Conservation (phyloP, 2,888 invertebrate genomes). For the Salticus scenicus region DNA sequence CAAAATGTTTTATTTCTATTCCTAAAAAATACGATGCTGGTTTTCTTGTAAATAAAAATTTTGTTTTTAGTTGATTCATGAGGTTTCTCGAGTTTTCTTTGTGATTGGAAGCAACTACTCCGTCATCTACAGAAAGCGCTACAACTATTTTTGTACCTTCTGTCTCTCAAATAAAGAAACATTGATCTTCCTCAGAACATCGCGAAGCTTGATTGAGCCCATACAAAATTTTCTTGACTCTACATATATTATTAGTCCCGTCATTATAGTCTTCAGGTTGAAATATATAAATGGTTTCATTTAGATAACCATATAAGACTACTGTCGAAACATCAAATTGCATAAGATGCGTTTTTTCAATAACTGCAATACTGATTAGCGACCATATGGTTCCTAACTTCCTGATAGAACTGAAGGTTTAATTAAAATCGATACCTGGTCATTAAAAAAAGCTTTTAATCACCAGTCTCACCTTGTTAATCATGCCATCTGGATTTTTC, state of each 20-base stretch:
- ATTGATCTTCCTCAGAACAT: conserved; percentile 44
- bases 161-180: conserved; percentile 9
- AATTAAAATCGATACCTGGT: not conserved
- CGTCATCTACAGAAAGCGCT: no score
- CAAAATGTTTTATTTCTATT: no score
- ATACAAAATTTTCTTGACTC: conserved; percentile 50
- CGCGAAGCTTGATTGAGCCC: conserved; percentile 59
- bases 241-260: conserved; percentile 30
- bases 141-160: no score
- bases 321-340: conserved; percentile 8
- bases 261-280: conserved; percentile 45
- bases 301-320: not conserved
- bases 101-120: no score
- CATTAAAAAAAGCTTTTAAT: conserved; percentile 31
- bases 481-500: conserved; percentile 44
- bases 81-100: not conserved
- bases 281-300: conserved; percentile 6
- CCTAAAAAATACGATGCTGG: conserved; percentile 20
- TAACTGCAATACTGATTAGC: not conserved
- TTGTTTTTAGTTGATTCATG: not conserved
- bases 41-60: not conserved
- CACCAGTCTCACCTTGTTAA: not conserved
- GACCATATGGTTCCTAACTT: conserved; percentile 1
- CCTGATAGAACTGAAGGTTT: conserved; percentile 20
- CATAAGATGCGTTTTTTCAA: conserved; percentile 15